phyloP scores from a whole-genome alignment of 2,888 invertebrate species.

The Ecdyonurus torrentis region DNA sequence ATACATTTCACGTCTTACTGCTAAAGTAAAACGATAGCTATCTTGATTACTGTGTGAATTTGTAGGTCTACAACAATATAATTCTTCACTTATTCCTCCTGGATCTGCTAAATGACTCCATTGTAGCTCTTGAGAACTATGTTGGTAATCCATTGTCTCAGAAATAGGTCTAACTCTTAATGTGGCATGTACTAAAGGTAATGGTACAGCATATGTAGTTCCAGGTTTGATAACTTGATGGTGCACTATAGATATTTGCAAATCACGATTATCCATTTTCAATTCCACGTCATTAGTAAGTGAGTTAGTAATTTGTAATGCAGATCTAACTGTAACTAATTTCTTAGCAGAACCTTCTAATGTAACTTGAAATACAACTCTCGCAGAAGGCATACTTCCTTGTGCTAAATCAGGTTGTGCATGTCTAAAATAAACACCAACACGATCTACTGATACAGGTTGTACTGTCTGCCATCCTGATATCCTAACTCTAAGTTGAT shows the following conservation, averaged over 20 bases:
- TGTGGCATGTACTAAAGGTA: slow-evolving; percentile 45
- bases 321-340: slow-evolving; percentile 80
- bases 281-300: slow-evolving; percentile 55
- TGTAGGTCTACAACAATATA: slow-evolving; percentile 10
- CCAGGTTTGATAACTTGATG: slow-evolving; percentile 29
- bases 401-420: slow-evolving; percentile 23
- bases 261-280: slow-evolving; percentile 37
- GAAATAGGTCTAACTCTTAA: slow-evolving; percentile 52
- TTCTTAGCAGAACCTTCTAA: slow-evolving; percentile 90
- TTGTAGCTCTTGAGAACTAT: slow-evolving; percentile 36
- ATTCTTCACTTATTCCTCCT: slow-evolving; percentile 6
- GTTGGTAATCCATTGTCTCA: slow-evolving; percentile 25
- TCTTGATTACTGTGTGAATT: not conserved
- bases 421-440: slow-evolving; percentile 82
- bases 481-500: slow-evolving; percentile 76
- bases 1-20: not conserved
- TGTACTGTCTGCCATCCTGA: slow-evolving; percentile 77
- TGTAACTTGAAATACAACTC: slow-evolving; percentile 81
- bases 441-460: slow-evolving; percentile 89
- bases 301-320: slow-evolving; percentile 62
- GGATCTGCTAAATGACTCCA: slow-evolving; percentile 28
- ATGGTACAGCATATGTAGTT: slow-evolving; percentile 51
- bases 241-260: slow-evolving; percentile 6
- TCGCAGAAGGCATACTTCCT: slow-evolving; percentile 33
- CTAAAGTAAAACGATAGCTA: not conserved